Base-by-base conservation (phyloP, 2,113 vertebrate species). In the Spea multiplicata region DNA sequence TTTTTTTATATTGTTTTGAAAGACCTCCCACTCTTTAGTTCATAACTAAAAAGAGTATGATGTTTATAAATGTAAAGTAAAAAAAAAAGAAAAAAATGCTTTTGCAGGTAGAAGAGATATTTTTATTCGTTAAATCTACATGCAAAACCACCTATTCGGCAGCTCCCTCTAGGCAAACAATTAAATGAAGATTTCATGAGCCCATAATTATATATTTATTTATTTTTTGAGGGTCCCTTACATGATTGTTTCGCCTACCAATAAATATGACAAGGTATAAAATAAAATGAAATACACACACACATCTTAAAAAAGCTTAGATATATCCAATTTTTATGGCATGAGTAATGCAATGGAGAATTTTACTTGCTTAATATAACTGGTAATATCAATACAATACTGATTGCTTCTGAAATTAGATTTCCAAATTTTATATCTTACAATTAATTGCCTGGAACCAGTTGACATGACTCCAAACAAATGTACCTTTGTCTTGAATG, bases 381-480 rank as follows among this genome's bases (percentile, higher is more conserved):
- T 84, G 82, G 84, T 83, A 84, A 86, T 84, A 81, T 86, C 84
- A 87, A 87, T 75, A 82, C 78, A 85, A 82, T 82, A 71, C 81
- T 83, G 82, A 86, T 85, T 85, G 86, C 81, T 87, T 90, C 87
- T 88, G 81, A 89, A 88, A 88, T 75, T 83, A 88, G 83, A 78
- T 83, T 83, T 76, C 85, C 82, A 82, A 81, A 57, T 83, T 84
- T 86, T 80, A 86, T 83, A 75, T 86, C 82, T 79, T 74, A 77
- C 64, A 81, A 74, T 85, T 82, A 86, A 84, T 82, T 85, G 76
- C 30, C 69, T 57, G 69, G 76, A 78, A 78, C 76, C 72, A 78
- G 72, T 78, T 72, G 69, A 78, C 76, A 72, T 59, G 71, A 66
- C 66, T 72, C 61, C 61, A 66, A 62, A 72, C 47, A 72, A 17